A percentile compares a stretch with the other conserved stretches of the same genome.
Conservation (phyloP, 2,113 vertebrate genomes). For the Engystomops pustulosus region DNA sequence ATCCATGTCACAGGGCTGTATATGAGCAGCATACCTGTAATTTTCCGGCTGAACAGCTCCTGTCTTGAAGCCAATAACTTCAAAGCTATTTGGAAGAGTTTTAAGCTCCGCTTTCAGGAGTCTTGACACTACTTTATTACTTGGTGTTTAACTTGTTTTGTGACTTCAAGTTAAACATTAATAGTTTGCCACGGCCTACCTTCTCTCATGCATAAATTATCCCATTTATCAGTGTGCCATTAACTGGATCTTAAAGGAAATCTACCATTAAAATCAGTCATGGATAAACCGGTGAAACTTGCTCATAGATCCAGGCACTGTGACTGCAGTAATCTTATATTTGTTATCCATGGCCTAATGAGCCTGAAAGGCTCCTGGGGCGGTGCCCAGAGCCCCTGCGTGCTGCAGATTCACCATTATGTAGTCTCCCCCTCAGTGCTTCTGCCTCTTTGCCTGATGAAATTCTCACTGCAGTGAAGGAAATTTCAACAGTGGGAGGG, state of each 20-base stretch:
- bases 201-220: slow-evolving; percentile 18
- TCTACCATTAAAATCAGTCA: too few relatives aligned
- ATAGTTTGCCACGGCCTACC: not conserved
- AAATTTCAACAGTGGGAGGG: too few relatives aligned
- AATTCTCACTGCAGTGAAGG: too few relatives aligned
- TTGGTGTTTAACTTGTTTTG: slow-evolving; percentile 54
- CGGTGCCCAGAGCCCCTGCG: too few relatives aligned
- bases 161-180: slow-evolving; percentile 45
- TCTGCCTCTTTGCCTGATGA: too few relatives aligned
- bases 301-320: too few relatives aligned
- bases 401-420: too few relatives aligned
- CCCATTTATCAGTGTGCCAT: not conserved
- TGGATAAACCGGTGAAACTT: too few relatives aligned
- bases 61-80: not conserved
- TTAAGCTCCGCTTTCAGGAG: slow-evolving; percentile 31
- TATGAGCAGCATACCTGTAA: slow-evolving; percentile 26
- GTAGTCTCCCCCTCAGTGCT: too few relatives aligned
- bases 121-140: slow-evolving; percentile 33
- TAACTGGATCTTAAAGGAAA: not conserved
- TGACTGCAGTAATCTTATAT: too few relatives aligned
- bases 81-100: slow-evolving; percentile 40
- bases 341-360: too few relatives aligned
- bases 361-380: too few relatives aligned
- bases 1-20: not conserved
- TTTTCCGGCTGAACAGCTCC: not conserved